A percentile compares a stretch with the other conserved stretches of the same genome.
Conservation (phyloP, 2,113 vertebrate genomes). For the Aythya baeri region DNA sequence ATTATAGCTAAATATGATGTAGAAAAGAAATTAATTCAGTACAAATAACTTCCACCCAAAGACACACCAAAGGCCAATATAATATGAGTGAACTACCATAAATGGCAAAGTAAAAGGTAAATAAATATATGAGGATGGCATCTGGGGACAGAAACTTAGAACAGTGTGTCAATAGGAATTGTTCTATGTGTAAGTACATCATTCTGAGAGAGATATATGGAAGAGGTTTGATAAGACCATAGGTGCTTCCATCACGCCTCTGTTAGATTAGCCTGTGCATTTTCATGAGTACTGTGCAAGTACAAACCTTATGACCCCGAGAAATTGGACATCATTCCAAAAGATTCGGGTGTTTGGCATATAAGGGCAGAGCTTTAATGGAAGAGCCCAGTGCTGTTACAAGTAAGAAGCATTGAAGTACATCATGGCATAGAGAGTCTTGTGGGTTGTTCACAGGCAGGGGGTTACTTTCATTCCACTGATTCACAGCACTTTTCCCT, state of each 20-base stretch:
- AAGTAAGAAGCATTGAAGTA: neutral
- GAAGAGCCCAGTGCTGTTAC: neutral
- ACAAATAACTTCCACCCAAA: neutral
- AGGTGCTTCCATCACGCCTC: neutral
- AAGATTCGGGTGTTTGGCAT: neutral
- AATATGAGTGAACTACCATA: neutral
- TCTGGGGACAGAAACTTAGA: neutral
- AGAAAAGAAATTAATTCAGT: neutral
- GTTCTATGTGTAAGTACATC: neutral
- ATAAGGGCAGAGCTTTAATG: neutral
- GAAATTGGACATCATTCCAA: neutral
- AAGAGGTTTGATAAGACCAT: neutral
- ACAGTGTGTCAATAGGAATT: neutral
- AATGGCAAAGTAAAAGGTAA: neutral
- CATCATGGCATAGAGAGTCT: neutral
- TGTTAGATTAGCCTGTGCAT: neutral
- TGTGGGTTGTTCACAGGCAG: neutral
- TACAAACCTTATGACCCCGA: neutral
- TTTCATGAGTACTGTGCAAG: neutral
- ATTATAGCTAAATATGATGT: neutral
- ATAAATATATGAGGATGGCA: neutral
- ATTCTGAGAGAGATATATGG: neutral
- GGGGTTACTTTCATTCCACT: neutral
- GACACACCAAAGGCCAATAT: neutral
- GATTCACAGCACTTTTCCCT: neutral